phyloP scores from a whole-genome alignment of 1,140 invertebrate genomes.

The Cherax destructor region DNA sequence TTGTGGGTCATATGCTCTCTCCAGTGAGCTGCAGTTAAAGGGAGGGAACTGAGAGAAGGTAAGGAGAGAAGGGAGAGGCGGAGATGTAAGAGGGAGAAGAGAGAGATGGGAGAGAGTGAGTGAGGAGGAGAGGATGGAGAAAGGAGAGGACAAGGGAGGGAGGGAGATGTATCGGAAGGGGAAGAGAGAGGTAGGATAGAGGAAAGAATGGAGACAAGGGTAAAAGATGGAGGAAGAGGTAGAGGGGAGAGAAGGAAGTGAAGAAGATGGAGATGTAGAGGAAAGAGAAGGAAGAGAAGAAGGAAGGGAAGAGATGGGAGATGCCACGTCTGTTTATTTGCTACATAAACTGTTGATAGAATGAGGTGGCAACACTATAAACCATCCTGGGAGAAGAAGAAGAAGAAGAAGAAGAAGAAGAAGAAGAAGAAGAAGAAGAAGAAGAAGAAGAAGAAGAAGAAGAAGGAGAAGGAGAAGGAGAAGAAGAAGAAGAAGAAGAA shows the following conservation, averaged over 20 bases:
- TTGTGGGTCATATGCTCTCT: background rate
- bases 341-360: background rate
- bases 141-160: background rate
- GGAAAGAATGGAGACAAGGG: background rate
- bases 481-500: background rate
- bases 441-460: background rate
- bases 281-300: background rate
- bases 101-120: background rate
- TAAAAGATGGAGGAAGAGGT: too few species aligned
- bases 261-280: background rate
- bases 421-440: background rate
- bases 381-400: background rate
- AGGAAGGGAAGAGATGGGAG: background rate
- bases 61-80: background rate
- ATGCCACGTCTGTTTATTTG: background rate
- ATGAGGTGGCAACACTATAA: background rate
- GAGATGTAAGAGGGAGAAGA: background rate
- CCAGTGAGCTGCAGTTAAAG: background rate
- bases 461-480: background rate
- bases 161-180: too few species aligned
- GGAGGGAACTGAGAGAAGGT: background rate
- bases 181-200: background rate
- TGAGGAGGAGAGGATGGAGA: background rate
- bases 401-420: background rate
- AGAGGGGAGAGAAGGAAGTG: too few species aligned